phyloP scores from a whole-genome alignment of 2,888 invertebrate genomes.

The Diarsia brunnea region DNA sequence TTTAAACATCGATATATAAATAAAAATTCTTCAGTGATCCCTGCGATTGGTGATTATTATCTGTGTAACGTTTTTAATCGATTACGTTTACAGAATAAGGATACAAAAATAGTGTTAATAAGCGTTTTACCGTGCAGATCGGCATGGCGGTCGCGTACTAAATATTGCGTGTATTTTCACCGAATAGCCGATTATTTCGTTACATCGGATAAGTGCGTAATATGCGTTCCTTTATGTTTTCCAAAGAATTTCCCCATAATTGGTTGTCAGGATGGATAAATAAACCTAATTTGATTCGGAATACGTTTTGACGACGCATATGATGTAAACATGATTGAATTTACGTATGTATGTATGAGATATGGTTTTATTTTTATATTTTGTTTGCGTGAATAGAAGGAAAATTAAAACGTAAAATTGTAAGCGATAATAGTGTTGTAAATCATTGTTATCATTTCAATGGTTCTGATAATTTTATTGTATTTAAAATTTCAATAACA shows the following conservation, averaged over 20 bases:
- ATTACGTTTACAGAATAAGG: constrained; percentile 80
- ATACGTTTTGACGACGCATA: constrained; percentile 47
- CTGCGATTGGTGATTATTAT: constrained; percentile 52
- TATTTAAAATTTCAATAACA: constrained; percentile 14
- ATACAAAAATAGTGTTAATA: constrained; percentile 86
- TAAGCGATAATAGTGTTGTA: constrained; percentile 48
- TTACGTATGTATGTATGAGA: constrained; percentile 55
- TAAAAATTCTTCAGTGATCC: constrained; percentile 49
- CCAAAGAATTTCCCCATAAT: constrained; percentile 61
- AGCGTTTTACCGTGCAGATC: constrained; percentile 82
- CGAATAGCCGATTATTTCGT: constrained; percentile 70
- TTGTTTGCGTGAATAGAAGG: constrained; percentile 42
- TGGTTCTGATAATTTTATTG: constrained; percentile 28
- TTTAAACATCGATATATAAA: constrained; percentile 39
- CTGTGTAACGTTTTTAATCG: constrained; percentile 61
- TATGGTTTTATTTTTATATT: constrained; percentile 58
- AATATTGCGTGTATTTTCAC: constrained; percentile 73
- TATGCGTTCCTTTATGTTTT: constrained; percentile 62
- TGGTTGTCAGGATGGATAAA: constrained; percentile 50
- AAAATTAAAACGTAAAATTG: constrained; percentile 50
- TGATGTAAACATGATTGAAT: constrained; percentile 65
- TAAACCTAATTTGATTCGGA: constrained; percentile 56
- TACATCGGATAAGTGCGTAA: constrained; percentile 64
- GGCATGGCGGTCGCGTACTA: constrained; percentile 80
- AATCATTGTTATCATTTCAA: constrained; percentile 34